Conservation (phyloP, 2,888 invertebrate genomes). For the Melanchra persicariae region DNA sequence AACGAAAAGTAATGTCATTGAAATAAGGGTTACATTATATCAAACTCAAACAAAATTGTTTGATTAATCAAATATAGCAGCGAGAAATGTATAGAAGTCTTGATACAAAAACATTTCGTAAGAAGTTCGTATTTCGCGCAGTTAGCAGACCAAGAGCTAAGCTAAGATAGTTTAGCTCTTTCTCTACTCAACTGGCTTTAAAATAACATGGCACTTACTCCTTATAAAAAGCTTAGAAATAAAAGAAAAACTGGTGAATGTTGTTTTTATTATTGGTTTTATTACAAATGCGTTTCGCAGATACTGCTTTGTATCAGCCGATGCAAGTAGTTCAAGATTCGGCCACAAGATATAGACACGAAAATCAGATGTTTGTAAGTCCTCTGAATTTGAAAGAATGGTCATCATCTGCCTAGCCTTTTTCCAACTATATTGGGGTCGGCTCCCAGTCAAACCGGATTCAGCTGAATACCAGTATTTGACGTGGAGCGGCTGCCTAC, state of each 20-base stretch:
- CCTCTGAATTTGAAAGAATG: not conserved
- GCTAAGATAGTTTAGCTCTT: no score
- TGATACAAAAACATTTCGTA: not conserved
- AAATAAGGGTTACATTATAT: not conserved
- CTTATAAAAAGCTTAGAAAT: not conserved
- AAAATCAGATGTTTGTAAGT: not conserved
- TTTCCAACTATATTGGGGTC: no score
- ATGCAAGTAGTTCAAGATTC: not conserved
- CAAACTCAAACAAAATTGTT: not conserved
- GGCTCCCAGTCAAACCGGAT: no score
- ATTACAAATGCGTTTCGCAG: constrained; percentile 2
- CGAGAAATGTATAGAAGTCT: not conserved
- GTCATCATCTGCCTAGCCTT: no score
- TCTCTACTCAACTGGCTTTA: no score
- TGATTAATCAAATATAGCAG: not conserved
- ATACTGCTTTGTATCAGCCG: not conserved
- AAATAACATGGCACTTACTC: not conserved
- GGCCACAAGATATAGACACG: not conserved
- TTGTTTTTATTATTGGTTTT: constrained; percentile 4
- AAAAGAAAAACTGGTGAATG: constrained; percentile 12
- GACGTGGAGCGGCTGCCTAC: no score
- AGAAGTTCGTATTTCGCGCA: not conserved
- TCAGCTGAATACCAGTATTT: no score
- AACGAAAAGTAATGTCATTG: not conserved
- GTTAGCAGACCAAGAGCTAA: not conserved